Evolutionary conservation across 2,797 vertebrate species (phyloP), one percentile per base, ranked within the genome.

Genomic region (Sibirionetta formosa): DNA sequence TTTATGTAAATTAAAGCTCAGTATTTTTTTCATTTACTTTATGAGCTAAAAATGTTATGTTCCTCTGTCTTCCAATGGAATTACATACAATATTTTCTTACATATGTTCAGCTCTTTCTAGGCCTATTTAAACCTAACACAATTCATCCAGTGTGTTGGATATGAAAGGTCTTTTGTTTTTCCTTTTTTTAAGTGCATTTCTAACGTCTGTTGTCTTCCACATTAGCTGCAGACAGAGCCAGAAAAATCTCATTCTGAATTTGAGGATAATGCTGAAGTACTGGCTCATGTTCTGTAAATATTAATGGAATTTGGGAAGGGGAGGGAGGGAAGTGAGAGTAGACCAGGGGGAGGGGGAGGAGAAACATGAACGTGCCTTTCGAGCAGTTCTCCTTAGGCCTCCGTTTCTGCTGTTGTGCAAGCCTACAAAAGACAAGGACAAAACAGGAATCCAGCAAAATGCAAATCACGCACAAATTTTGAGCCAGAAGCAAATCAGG

Each of bases 221-320:
- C 72, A 87, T 70, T 65, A 94, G 58, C 15, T 69, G 38, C 46
- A 76, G 87, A 86, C 1, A 91, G 26, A 91, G 85, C 89, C 87
- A 97, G 91, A 95, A 96, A 91, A 94, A 93, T 76, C 88, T 89
- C 61, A 95, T 81, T 90, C 91, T 95, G 38, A 86, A 76, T 79
- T 63, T 81, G 72, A 92, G 72, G 68, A 87, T 90, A 81, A 96
- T 72, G 80, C 58, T 84, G 44, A 73, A 95, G 77, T 76, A 82
- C 35, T 82, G 73, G 70, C 87, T 94, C 77, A 76, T 78, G 38
- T 83, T 90, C 90, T 72, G 66, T 66, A 96, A 95, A 94, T 93
- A 93, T 86, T 94, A 87, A 92, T 75, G 78, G 73, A 73, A 94
- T 95, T 88, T 81, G 33, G 79, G 73, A 81, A n/a, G 8, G 27